Conservation (phyloP, 2,888 invertebrate genomes). For the Oeneis ivallda region DNA sequence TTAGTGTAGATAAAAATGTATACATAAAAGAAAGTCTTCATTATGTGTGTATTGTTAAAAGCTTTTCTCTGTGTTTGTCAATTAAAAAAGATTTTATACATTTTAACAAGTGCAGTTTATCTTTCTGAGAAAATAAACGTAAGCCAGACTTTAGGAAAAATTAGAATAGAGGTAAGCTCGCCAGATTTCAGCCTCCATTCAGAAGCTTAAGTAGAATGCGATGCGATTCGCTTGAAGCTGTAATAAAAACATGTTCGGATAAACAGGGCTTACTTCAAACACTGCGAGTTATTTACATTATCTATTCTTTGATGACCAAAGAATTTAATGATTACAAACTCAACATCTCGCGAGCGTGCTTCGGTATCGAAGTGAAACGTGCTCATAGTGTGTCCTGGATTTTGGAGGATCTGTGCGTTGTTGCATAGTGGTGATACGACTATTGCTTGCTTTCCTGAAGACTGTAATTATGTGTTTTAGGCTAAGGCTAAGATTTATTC, state of each 20-base stretch:
- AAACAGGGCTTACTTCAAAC: conserved; percentile 24
- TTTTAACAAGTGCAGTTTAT: conserved; percentile 10
- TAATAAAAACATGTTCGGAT: conserved; percentile 33
- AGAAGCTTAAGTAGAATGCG: conserved; percentile 40
- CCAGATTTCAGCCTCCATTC: conserved; percentile 39
- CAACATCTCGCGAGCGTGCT: no score
- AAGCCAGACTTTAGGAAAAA: conserved; percentile 34
- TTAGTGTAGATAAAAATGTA: no score
- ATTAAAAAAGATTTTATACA: conserved; percentile 10
- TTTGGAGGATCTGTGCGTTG: no score
- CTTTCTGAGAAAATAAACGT: conserved; percentile 28
- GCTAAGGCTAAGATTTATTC: no score
- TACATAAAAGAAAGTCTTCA: neutral
- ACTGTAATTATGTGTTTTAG: no score
- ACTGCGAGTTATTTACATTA: conserved; percentile 8
- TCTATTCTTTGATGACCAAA: neutral
- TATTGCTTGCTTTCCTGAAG: no score
- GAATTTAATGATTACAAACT: no score
- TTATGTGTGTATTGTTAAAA: neutral
- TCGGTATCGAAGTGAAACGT: neutral
- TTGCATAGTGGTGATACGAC: no score
- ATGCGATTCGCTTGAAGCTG: conserved; percentile 32
- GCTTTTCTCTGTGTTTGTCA: conserved; percentile 3
- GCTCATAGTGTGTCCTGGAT: no score
- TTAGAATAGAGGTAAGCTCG: conserved; percentile 38